Conservation (phyloP, 2,888 invertebrate genomes). For the Microctonus hyperodae region DNA sequence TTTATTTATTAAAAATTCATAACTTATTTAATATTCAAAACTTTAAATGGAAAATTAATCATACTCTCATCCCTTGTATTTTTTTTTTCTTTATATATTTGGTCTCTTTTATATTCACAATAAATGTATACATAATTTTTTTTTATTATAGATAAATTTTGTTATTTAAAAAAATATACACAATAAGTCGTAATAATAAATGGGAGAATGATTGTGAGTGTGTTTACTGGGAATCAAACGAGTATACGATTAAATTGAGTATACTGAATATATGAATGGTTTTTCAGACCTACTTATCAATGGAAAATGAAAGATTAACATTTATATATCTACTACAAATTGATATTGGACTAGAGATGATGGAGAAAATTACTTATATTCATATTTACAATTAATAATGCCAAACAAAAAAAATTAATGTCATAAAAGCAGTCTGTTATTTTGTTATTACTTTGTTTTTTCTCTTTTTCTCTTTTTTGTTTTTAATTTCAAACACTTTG, state of each 20-base stretch:
- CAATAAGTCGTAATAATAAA: not conserved
- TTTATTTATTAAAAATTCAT: not conserved
- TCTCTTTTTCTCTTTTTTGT: not conserved
- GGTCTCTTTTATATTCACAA: not conserved
- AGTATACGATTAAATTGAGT: not conserved
- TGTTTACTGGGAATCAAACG: not conserved
- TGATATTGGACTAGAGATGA: conserved; percentile 5
- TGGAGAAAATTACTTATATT: not conserved
- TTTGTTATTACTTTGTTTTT: not conserved
- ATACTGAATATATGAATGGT: no score
- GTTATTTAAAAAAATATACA: conserved; percentile 2
- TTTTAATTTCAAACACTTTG: not conserved
- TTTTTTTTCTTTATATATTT: not conserved
- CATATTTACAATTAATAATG: conserved; percentile 35
- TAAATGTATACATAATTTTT: not conserved
- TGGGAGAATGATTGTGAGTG: not conserved
- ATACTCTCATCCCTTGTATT: no score
- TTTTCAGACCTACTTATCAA: not conserved
- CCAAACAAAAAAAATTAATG: conserved; percentile 14
- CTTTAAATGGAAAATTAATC: no score
- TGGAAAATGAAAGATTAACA: not conserved
- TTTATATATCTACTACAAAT: not conserved
- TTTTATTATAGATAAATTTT: not conserved
- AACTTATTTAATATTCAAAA: no score
- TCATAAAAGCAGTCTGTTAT: conserved; percentile 10